These are phyloP conservation scores for Xyliphius kryptos DNA, from an alignment of 2,113 vertebrate species.

Conservation along the genomic window DNA sequence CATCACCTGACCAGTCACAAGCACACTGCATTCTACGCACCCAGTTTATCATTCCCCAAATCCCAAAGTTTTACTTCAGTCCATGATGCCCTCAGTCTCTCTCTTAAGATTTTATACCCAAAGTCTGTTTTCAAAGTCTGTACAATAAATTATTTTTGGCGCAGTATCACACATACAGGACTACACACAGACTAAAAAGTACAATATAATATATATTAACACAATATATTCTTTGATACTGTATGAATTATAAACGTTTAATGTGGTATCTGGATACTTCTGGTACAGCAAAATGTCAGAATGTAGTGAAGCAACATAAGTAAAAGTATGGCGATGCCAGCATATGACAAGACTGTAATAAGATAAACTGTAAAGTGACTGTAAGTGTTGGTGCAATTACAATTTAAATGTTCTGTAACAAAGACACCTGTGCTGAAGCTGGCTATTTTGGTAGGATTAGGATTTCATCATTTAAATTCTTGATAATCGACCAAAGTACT, in stretches of 20 bases:
- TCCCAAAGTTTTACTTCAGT: not conserved
- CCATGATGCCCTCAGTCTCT: not conserved
- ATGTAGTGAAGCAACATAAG: not conserved
- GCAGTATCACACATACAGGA: not conserved
- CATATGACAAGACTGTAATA: not conserved
- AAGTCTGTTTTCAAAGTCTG: not conserved
- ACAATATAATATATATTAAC: not conserved
- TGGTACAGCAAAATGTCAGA: constrained; percentile 1
- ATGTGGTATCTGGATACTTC: not conserved
- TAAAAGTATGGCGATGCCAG: not conserved
- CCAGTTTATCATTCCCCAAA: not conserved
- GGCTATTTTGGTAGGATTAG: not conserved
- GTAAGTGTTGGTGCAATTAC: not conserved
- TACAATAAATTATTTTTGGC: not conserved
- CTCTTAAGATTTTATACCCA: not conserved
- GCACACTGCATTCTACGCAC: not conserved
- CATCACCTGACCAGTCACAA: constrained; percentile 1
- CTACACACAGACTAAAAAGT: not conserved
- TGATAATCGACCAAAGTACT: too few species aligned
- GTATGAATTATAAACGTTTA: not conserved
- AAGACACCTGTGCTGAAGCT: not conserved
- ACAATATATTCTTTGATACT: not conserved
- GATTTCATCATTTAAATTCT: too few species aligned
- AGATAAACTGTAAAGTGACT: not conserved
- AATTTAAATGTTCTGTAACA: not conserved